Evolutionary conservation across 2,888 invertebrate genomes (phyloP).

Genomic region (Horisme vitalbata): DNA sequence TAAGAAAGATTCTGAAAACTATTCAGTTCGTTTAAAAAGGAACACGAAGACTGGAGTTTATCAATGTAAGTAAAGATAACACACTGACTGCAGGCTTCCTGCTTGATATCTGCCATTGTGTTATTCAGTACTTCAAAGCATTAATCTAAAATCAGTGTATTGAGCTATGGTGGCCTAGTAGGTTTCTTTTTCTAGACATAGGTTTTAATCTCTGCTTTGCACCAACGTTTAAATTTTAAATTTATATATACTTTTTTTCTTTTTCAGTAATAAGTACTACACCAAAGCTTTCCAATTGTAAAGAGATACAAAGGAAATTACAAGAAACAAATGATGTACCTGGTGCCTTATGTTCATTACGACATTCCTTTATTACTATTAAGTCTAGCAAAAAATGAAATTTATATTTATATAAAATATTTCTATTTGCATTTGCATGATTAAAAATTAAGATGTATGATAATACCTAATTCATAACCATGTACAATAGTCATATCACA

Average conservation of each 20-base stretch:
- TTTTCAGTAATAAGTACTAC: constrained; percentile 62
- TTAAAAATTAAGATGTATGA: too few relatives aligned
- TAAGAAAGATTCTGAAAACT: constrained; percentile 66
- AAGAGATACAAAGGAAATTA: constrained; percentile 57
- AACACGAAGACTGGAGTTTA: constrained; percentile 54
- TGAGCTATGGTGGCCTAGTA: too few relatives aligned
- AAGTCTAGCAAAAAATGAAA: constrained; percentile 38
- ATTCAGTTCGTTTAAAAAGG: constrained; percentile 55
- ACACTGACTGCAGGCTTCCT: too few relatives aligned
- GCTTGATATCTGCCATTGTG: too few relatives aligned
- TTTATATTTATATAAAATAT: background rate
- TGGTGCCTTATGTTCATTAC: constrained; percentile 58
- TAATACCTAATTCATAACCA: too few relatives aligned
- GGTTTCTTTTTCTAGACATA: too few relatives aligned
- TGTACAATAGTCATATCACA: too few relatives aligned
- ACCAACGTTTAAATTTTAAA: too few relatives aligned
- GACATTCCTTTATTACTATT: constrained; percentile 54
- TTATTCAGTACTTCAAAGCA: too few relatives aligned
- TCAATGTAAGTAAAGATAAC: constrained; percentile 54
- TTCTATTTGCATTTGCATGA: too few relatives aligned
- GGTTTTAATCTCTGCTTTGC: too few relatives aligned
- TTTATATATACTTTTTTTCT: constrained; percentile 8
- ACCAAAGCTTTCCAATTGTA: constrained; percentile 54
- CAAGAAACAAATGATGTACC: constrained; percentile 66
- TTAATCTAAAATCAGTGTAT: too few relatives aligned